phyloP scores from a whole-genome alignment of 2,888 invertebrate species.

The Strigamia maritima region DNA sequence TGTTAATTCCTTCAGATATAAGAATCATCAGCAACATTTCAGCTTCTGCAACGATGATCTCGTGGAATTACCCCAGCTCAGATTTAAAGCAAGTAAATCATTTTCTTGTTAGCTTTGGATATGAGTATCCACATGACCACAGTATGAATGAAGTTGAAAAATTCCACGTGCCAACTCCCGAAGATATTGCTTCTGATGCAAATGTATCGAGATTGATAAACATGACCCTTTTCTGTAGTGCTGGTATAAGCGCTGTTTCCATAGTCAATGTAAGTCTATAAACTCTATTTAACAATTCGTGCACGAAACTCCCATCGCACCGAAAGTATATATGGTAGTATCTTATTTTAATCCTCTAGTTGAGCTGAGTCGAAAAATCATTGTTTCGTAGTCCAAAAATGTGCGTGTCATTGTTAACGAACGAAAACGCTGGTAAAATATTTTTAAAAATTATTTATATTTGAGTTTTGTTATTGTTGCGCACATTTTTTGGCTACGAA shows the following conservation, averaged over 20 bases:
- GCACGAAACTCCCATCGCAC: too few species aligned
- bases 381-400: too few species aligned
- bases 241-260: background rate
- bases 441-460: too few species aligned
- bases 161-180: background rate
- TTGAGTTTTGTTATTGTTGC: too few species aligned
- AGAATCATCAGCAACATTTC: background rate
- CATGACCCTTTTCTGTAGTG: background rate
- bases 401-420: too few species aligned
- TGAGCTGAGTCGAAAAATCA: too few species aligned
- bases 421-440: too few species aligned
- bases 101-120: background rate
- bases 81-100: background rate
- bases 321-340: too few species aligned
- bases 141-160: background rate
- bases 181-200: background rate
- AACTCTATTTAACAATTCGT: too few species aligned
- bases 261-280: background rate
- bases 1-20: background rate
- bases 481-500: too few species aligned
- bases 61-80: background rate
- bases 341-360: too few species aligned
- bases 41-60: background rate
- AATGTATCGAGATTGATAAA: background rate
- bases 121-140: background rate